These are phyloP conservation scores for Nansenia antarctica DNA, from an alignment of 2,113 vertebrate genomes.

Conservation along the genomic window DNA sequence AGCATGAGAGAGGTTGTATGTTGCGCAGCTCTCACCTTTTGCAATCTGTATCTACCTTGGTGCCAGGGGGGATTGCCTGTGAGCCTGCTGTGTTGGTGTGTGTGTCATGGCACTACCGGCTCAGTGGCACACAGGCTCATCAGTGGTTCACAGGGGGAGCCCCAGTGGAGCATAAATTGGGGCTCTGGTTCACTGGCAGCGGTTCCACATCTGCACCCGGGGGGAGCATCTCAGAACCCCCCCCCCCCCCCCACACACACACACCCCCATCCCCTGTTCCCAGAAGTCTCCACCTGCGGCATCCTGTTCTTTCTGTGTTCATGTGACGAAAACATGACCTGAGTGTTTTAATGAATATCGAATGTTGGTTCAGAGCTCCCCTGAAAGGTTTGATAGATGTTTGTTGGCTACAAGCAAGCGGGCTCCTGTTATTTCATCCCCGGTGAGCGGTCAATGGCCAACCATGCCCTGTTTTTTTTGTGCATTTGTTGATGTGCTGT, in stretches of 20 bases:
- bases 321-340: neutral
- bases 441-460: neutral
- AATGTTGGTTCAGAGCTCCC: neutral
- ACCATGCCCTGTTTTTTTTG: neutral
- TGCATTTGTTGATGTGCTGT: neutral
- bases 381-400: neutral
- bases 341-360: neutral
- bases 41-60: slow-evolving; percentile 41
- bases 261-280: neutral
- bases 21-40: neutral
- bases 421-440: neutral
- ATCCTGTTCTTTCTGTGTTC: neutral
- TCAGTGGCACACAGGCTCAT: slow-evolving; percentile 48
- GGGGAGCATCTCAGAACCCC: neutral
- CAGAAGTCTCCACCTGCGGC: neutral
- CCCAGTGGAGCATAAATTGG: slow-evolving; percentile 19
- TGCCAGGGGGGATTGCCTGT: slow-evolving; percentile 36
- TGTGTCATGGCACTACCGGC: slow-evolving; percentile 54
- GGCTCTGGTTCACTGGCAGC: neutral
- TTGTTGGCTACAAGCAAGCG: neutral
- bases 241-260: neutral
- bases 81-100: slow-evolving; percentile 51
- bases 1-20: neutral
- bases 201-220: neutral
- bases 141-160: slow-evolving; percentile 23